A percentile compares a stretch with the other conserved stretches of the same genome.
phyloP scores from a whole-genome alignment of 2,888 invertebrate species.

The Amblyjoppa fuscipennis region DNA sequence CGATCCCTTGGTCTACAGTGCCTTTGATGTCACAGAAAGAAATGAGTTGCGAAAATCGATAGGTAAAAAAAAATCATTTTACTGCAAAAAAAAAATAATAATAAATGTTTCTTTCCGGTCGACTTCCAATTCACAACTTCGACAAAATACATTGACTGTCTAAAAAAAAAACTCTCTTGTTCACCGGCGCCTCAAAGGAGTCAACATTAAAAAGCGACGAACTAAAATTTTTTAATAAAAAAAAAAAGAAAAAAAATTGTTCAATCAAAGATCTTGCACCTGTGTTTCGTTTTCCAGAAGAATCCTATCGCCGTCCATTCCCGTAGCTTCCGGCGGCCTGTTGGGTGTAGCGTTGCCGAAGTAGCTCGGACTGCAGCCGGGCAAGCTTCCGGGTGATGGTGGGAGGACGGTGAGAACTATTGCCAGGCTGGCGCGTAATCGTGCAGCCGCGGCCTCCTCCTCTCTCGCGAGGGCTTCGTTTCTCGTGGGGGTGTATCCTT shows the following conservation, averaged over 20 bases:
- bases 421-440: constrained; percentile 62
- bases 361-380: constrained; percentile 70
- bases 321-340: constrained; percentile 60
- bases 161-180: background rate
- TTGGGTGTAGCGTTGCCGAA: constrained; percentile 60
- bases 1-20: no score
- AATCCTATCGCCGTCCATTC: constrained; percentile 70
- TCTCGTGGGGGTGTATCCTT: constrained; percentile 44
- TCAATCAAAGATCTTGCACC: constrained; percentile 57
- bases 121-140: background rate
- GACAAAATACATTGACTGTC: background rate
- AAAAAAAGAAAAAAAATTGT: background rate
- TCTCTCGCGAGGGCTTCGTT: constrained; percentile 60
- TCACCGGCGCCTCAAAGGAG: no score
- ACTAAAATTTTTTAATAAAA: no score
- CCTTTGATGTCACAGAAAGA: no score
- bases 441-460: constrained; percentile 67
- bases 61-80: no score
- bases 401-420: constrained; percentile 64
- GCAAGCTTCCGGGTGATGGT: constrained; percentile 67
- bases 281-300: constrained; percentile 71
- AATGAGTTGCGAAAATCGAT: no score
- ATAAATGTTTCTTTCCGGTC: background rate
- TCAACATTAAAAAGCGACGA: no score
- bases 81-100: background rate